These are phyloP conservation scores for Pantelozetes paolii DNA, from an alignment of 2,888 invertebrate species.

Conservation along the genomic window DNA sequence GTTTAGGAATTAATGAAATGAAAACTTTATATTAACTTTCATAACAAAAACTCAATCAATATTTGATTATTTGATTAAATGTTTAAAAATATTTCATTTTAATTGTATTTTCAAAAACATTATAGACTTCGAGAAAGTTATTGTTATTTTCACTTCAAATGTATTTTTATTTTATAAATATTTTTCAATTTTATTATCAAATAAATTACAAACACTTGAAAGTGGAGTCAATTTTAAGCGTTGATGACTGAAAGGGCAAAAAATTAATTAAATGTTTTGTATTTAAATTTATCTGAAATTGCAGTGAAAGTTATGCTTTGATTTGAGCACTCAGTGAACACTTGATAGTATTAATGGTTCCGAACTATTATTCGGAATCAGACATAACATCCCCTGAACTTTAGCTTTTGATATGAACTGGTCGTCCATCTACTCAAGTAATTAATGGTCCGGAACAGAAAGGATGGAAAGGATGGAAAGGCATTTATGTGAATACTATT, in stretches of 20 bases:
- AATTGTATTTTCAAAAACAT: too few species aligned
- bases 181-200: too few species aligned
- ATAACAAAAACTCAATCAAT: too few species aligned
- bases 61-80: too few species aligned
- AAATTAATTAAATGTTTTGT: background rate
- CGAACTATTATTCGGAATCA: background rate
- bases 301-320: background rate
- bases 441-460: constrained; percentile 26
- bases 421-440: constrained; percentile 26
- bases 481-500: background rate
- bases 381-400: background rate
- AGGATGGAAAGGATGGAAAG: constrained; percentile 14
- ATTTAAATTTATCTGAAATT: background rate
- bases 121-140: too few species aligned
- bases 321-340: background rate
- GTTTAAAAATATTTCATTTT: too few species aligned
- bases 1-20: too few species aligned
- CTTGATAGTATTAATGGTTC: background rate
- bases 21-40: too few species aligned
- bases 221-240: too few species aligned
- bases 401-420: background rate
- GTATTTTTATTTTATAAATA: too few species aligned
- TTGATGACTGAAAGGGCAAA: background rate
- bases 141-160: too few species aligned
- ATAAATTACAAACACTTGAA: too few species aligned